Conservation (phyloP, 2,888 invertebrate genomes). For the Gastracanthus pulcherrimus region DNA sequence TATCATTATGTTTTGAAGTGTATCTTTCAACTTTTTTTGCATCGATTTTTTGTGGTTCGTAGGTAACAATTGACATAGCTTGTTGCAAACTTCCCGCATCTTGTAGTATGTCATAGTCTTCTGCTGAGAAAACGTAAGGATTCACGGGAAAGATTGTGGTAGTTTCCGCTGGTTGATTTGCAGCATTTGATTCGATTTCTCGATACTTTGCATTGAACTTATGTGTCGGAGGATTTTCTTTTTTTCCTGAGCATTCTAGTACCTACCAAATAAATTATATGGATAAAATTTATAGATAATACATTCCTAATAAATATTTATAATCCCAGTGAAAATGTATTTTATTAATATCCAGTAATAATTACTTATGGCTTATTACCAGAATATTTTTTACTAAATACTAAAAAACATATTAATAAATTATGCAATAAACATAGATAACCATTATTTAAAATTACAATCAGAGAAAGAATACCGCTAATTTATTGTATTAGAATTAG, state of each 20-base stretch:
- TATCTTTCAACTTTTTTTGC: conserved; percentile 30
- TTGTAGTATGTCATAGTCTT: conserved; percentile 55
- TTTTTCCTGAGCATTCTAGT: conserved; percentile 26
- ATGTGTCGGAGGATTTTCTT: conserved; percentile 58
- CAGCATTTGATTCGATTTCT: neutral
- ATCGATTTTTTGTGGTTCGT: conserved; percentile 69
- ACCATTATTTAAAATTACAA: too few relatives aligned
- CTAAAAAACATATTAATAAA: too few relatives aligned
- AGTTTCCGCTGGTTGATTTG: neutral
- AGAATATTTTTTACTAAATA: too few relatives aligned
- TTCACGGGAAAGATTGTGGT: conserved; percentile 4
- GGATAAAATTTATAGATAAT: too few relatives aligned
- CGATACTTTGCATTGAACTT: conserved; percentile 44
- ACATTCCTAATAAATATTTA: too few relatives aligned
- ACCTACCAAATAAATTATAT: conserved; percentile 19
- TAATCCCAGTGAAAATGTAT: too few relatives aligned
- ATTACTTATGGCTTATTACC: too few relatives aligned
- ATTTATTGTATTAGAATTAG: too few relatives aligned
- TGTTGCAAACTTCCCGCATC: conserved; percentile 64
- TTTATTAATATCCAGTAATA: too few relatives aligned
- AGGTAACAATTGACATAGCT: conserved; percentile 64
- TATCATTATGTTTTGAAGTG: neutral
- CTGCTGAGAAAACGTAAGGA: conserved; percentile 40
- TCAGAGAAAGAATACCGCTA: too few relatives aligned
- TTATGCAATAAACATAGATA: too few relatives aligned